These are phyloP conservation scores for Rutilus rutilus DNA, from an alignment of 2,113 vertebrate species.

Conservation along the genomic window DNA sequence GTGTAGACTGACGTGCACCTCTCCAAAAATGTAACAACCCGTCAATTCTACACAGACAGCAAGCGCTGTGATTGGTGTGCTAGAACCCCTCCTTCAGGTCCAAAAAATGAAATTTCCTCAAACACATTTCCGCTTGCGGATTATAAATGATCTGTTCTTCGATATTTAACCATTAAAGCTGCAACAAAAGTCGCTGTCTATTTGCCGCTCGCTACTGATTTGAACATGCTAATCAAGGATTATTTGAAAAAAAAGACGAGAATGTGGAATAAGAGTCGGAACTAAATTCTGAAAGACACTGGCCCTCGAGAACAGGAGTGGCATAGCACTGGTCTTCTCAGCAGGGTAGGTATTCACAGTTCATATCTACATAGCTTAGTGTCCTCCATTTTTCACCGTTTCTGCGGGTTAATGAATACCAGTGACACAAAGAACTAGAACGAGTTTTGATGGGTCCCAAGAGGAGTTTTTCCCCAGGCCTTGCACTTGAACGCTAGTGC, in stretches of 20 bases:
- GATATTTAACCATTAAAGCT: no score
- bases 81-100: no score
- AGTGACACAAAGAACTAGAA: background rate
- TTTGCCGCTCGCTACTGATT: no score
- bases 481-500: conserved; percentile 25
- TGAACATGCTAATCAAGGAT: background rate
- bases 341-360: background rate
- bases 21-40: no score
- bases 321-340: background rate
- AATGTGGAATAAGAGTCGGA: background rate
- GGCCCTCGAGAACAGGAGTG: background rate
- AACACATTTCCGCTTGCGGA: no score
- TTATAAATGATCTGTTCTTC: no score
- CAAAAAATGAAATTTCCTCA: no score
- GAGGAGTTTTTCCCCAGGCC: conserved; percentile 18
- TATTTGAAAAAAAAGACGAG: background rate
- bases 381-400: conserved; percentile 7
- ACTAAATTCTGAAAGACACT: background rate
- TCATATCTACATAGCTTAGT: conserved; percentile 12
- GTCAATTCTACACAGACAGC: no score
- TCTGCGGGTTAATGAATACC: background rate
- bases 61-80: no score
- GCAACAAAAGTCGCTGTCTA: no score
- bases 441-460: conserved; percentile 31
- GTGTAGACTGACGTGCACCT: no score